Evolutionary conservation across 2,797 vertebrate species (phyloP), one percentile per base, ranked within the genome.

Genomic region (Acanthis flammea): DNA sequence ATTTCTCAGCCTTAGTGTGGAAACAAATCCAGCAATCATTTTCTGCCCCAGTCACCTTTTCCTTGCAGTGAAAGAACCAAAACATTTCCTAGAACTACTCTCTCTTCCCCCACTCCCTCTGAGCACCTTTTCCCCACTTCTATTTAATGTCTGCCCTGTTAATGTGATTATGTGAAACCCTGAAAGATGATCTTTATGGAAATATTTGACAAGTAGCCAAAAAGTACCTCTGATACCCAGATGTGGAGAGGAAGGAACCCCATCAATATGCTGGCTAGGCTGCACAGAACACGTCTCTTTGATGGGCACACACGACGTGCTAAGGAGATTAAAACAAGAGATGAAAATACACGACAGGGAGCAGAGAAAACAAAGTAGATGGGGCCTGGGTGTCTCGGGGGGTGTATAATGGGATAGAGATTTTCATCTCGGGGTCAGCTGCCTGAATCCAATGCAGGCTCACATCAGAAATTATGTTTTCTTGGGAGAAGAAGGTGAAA

Each of bases 261-360:
- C 7, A 39, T 48, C 48, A 65, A 37, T 1, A 3, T 31, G 21
- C 63, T 85, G 30, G 22, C 53, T 51, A 48, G 41, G 55, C 4
- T 17, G 45, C 2, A 1, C 42, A 72, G 85, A 84, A 83, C 65
- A 28, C 42, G 53, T 25, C 48, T 55, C 84, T 66, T 51, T 45
- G 70, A 78, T 9, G 7, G 58, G 42, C 54, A 45, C 35, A 33
- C 19, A n/a, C 10, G 70, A 51, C 70, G 25, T 10, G 33, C 73
- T 86, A 78, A 90, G 72, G 53, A 92, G 93, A 94, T 90, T 86
- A 88, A 96, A 95, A 75, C 0, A 1, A 71, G 78, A 72, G 75
- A 90, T 54, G 68, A 83, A 87, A 96, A 94, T 80, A 92, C 86
- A 90, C 24, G 18, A 24, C 68, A 77, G 25, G 57, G 27, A 90